phyloP scores from a whole-genome alignment of 1,140 invertebrate species.

The Anoplolepis gracilipes region DNA sequence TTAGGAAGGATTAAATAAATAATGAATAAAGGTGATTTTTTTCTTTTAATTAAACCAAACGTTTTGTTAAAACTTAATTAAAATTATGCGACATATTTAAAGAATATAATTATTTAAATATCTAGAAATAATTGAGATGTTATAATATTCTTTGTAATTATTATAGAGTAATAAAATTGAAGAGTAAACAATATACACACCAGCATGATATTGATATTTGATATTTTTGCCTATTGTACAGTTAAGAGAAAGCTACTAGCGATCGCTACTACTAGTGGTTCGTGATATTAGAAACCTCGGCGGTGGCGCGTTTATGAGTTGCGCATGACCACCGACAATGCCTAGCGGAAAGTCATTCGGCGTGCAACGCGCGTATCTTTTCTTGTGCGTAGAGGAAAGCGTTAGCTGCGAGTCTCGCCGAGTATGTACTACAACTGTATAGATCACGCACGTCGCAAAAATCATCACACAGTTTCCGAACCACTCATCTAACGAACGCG shows the following conservation, averaged over 20 bases:
- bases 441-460: conserved; percentile 71
- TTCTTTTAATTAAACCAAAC: background rate
- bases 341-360: conserved; percentile 70
- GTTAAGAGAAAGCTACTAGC: conserved; percentile 41
- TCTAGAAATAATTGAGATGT: background rate
- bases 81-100: background rate
- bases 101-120: background rate
- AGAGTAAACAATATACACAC: background rate
- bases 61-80: background rate
- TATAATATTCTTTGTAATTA: background rate
- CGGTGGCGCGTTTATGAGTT: conserved; percentile 71
- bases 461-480: conserved; percentile 48
- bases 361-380: conserved; percentile 68
- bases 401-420: conserved; percentile 66
- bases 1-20: background rate
- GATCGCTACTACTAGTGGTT: conserved; percentile 13
- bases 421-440: conserved; percentile 53
- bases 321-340: conserved; percentile 76
- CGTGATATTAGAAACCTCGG: conserved; percentile 71
- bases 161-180: background rate
- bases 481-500: conserved; percentile 29
- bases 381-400: conserved; percentile 63
- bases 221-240: background rate
- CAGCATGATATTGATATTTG: background rate
- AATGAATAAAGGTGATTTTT: background rate